Evolutionary conservation across 2,797 vertebrate species (phyloP), one percentile per base, ranked within the genome.

Genomic region (Dipus sagitta): DNA sequence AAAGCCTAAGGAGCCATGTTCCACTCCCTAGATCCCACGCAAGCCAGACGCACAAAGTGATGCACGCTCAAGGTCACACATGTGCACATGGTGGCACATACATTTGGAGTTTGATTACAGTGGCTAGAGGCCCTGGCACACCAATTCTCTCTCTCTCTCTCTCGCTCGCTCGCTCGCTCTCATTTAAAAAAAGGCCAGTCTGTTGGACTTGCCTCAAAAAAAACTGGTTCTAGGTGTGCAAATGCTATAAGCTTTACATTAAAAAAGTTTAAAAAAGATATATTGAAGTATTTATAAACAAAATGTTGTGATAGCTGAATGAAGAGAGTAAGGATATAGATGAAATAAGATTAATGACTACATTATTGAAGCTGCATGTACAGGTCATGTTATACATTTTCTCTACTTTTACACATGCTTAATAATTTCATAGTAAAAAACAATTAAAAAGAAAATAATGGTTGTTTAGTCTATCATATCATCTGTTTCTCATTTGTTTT

Each of bases 401-500:
- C 67, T 81, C 23, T 67, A 64, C 32, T 60, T 86, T 90, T 80
- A 32, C 42, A 32, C 58, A 93, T 68, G 12, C 79, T 75, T 47
- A 94, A 24, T 28, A 68, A 58, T 90, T 86, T 71, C 70, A 75
- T 76, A 70, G n/a, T 77, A 91, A 77, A 90, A 82, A 60, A 13
- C 23, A 68, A 76, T 87, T 74, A 72, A 38, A 87, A 65, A 58
- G 78, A 70, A 75, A 86, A 86, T 60, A 75, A 94, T 52, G 68
- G 52, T 15, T 21, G 38, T 42, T 71, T 20, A 54, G 93, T 78
- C 85, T 67, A 71, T 28, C 21, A 70, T 15, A 54, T 91, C 85
- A 81, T 91, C 93, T 94, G 62, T 58, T 81, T 86, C 62, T 81
- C 42, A 88, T 88, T 88, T 91, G 42, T 64, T 90, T 75, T 64